These are phyloP conservation scores for Himalopsyche tibetana DNA, from an alignment of 2,888 invertebrate genomes.

Conservation along the genomic window DNA sequence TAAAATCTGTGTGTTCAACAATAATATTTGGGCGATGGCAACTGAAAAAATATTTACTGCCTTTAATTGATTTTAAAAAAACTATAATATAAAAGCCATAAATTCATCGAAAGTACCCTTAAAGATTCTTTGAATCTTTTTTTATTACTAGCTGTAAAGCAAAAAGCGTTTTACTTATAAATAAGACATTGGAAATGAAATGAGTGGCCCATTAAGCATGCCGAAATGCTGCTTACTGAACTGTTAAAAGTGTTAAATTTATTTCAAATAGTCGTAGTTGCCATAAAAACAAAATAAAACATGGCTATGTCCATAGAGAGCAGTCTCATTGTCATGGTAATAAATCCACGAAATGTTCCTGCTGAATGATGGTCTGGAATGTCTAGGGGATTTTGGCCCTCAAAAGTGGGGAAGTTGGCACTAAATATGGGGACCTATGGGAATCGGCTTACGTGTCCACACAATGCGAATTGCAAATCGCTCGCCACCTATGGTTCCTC, in stretches of 20 bases:
- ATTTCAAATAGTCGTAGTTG: conserved; percentile 32
- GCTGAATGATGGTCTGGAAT: conserved; percentile 19
- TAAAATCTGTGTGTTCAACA: no score
- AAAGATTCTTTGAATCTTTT: conserved; percentile 22
- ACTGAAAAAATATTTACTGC: no score
- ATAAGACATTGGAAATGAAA: conserved; percentile 20
- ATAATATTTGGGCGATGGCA: no score
- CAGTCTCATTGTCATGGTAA: conserved; percentile 41
- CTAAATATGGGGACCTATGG: conserved; percentile 36
- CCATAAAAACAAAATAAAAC: conserved; percentile 44
- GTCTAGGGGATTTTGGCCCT: not conserved
- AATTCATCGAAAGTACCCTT: not conserved
- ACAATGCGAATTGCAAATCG: conserved; percentile 7
- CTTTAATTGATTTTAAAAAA: conserved; percentile 23
- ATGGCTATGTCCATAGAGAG: conserved; percentile 1
- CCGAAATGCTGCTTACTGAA: conserved; percentile 21
- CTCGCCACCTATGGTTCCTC: not conserved
- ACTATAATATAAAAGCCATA: not conserved
- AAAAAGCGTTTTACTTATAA: conserved; percentile 35
- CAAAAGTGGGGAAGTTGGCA: not conserved
- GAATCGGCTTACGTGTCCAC: conserved; percentile 37
- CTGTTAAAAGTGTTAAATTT: conserved; percentile 37
- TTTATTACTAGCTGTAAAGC: conserved; percentile 12
- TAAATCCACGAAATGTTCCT: conserved; percentile 43
- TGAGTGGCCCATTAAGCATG: conserved; percentile 21